Evolutionary conservation across 2,113 vertebrate genomes (phyloP), one percentile per base, ranked within the genome.

Genomic region (Thinocorus orbignyianus): DNA sequence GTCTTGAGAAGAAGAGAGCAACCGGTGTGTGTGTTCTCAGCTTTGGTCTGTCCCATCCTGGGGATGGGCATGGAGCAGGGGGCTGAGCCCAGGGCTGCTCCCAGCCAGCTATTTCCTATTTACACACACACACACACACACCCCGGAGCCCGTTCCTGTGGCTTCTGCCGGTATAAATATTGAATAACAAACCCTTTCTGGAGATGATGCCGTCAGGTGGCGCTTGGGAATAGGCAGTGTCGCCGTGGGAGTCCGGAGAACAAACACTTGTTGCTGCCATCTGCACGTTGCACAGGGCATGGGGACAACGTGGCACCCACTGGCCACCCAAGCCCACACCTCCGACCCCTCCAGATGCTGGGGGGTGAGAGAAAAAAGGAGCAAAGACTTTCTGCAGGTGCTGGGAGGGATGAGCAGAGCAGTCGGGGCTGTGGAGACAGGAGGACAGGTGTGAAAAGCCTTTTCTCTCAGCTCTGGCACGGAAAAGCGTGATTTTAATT

Each of bases 11-110:
- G 78, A 33, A 7, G 37, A 17, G 35, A 80, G 58, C 68, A 66
- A 64, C 9, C 0, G 1, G 13, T 0, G 2, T 1, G 4, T 2
- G 48, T 5, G 0, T 25, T 9, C 4, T 3, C 46, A 2, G 61
- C 73, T 57, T 30, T 16, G 41, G 5, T 22, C 37, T 52, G 66
- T n/a, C n/a, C 66, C 72, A 8, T 28, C 25, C 78, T 0, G 1
- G 69, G 24, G 37, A 2, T 0, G 4, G 33, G 25, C 19, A 4
- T 4, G 1, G 69, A 23, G n/a, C 64, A 13, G 71, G 57, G 26
- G 2, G 48, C 81, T 8, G 73, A 41, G 37, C 23, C 7, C 64
- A 1, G 39, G 28, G 81, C 46, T 60, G 74, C 60, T 23, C 68
- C 15, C 48, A 25, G 12, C 42, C 48, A 9, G 23, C 39, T 24